Evolutionary conservation across 2,888 invertebrate species (phyloP).

Genomic region (Drosophila merina): DNA sequence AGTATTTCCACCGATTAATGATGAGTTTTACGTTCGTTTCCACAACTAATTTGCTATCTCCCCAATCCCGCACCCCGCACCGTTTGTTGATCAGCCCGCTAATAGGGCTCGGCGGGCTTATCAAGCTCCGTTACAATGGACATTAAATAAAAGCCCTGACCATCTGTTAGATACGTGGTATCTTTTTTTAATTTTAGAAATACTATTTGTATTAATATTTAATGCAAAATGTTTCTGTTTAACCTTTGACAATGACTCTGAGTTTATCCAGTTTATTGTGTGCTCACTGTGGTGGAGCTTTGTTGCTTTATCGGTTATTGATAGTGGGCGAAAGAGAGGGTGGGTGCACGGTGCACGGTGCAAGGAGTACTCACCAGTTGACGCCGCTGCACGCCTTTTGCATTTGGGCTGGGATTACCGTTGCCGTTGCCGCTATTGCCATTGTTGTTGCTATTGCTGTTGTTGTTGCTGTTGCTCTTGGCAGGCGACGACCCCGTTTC

Average conservation of each 20-base stretch:
- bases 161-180: not conserved
- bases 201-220: too few species aligned
- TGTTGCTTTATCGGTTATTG: constrained; percentile 41
- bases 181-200: not conserved
- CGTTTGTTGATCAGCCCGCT: constrained; percentile 19
- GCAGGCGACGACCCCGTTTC: constrained; percentile 84
- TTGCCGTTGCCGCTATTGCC: constrained; percentile 56
- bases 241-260: not conserved
- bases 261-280: not conserved
- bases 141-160: constrained; percentile 1
- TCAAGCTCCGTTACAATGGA: constrained; percentile 24
- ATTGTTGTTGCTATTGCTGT: constrained; percentile 53
- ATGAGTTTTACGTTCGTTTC: constrained; percentile 66
- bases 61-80: not conserved
- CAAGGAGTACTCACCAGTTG: constrained; percentile 82
- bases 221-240: too few species aligned
- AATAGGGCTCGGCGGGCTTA: constrained; percentile 54
- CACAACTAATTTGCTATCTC: constrained; percentile 41
- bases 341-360: not conserved
- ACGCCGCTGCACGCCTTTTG: constrained; percentile 81
- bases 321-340: not conserved
- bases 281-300: constrained; percentile 17
- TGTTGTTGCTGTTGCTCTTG: constrained; percentile 73
- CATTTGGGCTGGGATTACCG: constrained; percentile 71
- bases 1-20: constrained; percentile 73